Conservation (phyloP, 1,140 invertebrate species). For the Rhopalosiphum padi region DNA sequence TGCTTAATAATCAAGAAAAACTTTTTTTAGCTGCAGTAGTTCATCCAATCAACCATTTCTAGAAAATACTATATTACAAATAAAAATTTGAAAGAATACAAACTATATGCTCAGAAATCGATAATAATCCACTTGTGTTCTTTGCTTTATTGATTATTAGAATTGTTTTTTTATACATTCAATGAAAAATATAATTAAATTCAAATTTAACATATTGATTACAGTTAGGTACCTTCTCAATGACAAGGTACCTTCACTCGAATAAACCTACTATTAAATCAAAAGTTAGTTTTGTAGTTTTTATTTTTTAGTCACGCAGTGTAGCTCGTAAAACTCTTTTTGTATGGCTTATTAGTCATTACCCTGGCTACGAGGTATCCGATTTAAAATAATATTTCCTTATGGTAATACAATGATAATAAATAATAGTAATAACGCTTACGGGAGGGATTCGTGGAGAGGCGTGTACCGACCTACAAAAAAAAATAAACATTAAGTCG, state of each 20-base stretch:
- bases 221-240: background rate
- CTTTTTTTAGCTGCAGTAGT: no score
- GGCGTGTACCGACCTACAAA: background rate
- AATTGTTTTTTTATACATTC: no score
- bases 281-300: background rate
- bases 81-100: no score
- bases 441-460: background rate
- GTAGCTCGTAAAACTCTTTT: background rate
- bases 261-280: background rate
- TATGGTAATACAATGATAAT: constrained; percentile 11
- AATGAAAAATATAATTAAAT: no score
- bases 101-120: no score
- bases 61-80: no score
- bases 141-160: no score
- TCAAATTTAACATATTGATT: background rate
- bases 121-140: no score
- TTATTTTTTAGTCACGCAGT: background rate
- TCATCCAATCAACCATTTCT: no score
- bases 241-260: no score
- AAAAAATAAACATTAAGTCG: background rate
- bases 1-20: no score
- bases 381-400: background rate
- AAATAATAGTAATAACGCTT: background rate
- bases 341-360: background rate
- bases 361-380: background rate